Evolutionary conservation across 2,113 vertebrate genomes (phyloP).

Genomic region (Xenus cinereus): DNA sequence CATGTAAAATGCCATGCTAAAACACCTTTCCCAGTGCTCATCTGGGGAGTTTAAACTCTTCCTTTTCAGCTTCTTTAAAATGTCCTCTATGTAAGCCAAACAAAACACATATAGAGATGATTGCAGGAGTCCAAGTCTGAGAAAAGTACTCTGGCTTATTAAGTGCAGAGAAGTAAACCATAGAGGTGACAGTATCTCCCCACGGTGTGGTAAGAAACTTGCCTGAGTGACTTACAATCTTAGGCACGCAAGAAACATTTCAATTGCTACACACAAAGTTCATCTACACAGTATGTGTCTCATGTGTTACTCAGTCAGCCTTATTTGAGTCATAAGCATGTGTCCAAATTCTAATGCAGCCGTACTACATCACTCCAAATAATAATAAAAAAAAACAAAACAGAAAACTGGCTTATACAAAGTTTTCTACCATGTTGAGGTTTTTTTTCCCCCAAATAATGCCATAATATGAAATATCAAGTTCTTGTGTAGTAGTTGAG

Average conservation of each 20-base stretch:
- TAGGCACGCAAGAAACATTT: neutral
- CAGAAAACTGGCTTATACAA: neutral
- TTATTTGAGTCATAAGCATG: neutral
- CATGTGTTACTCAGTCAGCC: neutral
- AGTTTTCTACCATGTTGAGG: neutral
- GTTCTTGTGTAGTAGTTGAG: neutral
- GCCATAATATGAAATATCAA: neutral
- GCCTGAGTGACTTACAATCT: neutral
- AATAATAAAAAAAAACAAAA: neutral
- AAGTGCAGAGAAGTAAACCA: neutral
- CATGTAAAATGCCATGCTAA: neutral
- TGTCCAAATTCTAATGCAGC: neutral
- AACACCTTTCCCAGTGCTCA: slow-evolving; percentile 27
- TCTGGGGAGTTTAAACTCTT: slow-evolving; percentile 47
- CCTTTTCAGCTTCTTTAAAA: slow-evolving; percentile 1
- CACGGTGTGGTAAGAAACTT: neutral
- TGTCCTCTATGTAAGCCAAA: neutral
- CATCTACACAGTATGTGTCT: neutral
- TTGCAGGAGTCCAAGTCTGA: neutral
- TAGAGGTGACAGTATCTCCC: slow-evolving; percentile 17
- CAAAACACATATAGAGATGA: neutral
- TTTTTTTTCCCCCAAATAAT: neutral
- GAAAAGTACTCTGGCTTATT: neutral
- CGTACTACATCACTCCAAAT: neutral
- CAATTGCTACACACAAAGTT: neutral